Base-by-base conservation (phyloP, 2,888 invertebrate species). In the Volucella bombylans region DNA sequence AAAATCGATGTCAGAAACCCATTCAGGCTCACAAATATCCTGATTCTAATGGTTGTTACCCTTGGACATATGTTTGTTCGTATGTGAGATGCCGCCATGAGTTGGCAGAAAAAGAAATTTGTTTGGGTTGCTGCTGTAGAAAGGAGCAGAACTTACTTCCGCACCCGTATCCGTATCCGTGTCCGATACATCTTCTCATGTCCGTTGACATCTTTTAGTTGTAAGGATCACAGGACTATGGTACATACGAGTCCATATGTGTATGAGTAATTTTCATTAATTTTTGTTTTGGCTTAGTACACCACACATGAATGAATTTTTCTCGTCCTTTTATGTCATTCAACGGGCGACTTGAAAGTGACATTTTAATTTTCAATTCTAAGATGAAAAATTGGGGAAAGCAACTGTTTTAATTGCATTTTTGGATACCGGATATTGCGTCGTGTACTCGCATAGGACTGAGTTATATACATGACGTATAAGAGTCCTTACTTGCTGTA, bases 201-300 rank as follows among this genome's bases (percentile, higher is more conserved):
- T 23, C n/a, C 12, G 38, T 15, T 9, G 23, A 47, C 14, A 31
- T 57, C 49, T 45, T 18, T 68, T 14, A 31, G 15, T 54, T 55
- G 38, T 14, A 45, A 68, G 68, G 47, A 55, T 68, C 54, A 54
- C 41, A 38, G 14, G 45, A n/a, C 14, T 47, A 31, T 47, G n/a
- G 47, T 45, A 23, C 3, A 23, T 23, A 3, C 1, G 54, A 31
- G 45, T n/a, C n/a, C n/a, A n/a, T n/a, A n/a, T n/a, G n/a, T n/a
- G n/a, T n/a, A n/a, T n/a, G n/a, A n/a, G n/a, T n/a, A n/a, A n/a
- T 74, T 74, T 74, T 74, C 65, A 74, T 74, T 74, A 74, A 74
- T 55, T 65, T 74, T 57, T 69, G n/a, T 45, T 31, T 45, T 62
- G 4, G 9, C 8, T 14, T 14, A 18, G 2, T 41, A 11, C 23